These are phyloP conservation scores for Calliphora vicina DNA, from an alignment of 1,140 invertebrate species.

Conservation along the genomic window DNA sequence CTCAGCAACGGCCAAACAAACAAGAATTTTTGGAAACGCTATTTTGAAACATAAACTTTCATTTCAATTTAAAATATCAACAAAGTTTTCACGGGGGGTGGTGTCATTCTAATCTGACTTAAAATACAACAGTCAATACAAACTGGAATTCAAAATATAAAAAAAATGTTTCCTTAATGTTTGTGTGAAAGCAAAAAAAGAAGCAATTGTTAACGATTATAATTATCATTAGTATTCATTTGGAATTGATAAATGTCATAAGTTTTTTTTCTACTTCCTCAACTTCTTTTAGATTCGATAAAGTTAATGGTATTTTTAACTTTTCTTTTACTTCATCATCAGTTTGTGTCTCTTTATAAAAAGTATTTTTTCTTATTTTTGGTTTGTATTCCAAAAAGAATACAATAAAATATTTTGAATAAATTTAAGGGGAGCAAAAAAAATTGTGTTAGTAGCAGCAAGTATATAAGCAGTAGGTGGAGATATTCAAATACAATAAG, in stretches of 20 bases:
- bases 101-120: no score
- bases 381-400: background rate
- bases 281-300: background rate
- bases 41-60: no score
- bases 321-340: background rate
- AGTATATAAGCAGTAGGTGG: background rate
- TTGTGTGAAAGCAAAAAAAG: no score
- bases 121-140: no score
- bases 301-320: background rate
- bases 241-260: constrained; percentile 32
- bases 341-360: background rate
- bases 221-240: constrained; percentile 33
- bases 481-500: background rate
- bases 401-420: constrained; percentile 1
- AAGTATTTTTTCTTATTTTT: background rate
- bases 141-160: no score
- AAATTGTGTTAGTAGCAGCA: background rate
- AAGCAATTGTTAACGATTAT: constrained; percentile 3
- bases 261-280: background rate
- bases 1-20: no score
- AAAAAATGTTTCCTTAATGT: no score
- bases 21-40: no score
- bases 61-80: no score
- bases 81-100: no score
- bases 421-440: background rate